Base-by-base conservation (phyloP, 2,797 vertebrate genomes). In the Semaprochilodus insignis region DNA sequence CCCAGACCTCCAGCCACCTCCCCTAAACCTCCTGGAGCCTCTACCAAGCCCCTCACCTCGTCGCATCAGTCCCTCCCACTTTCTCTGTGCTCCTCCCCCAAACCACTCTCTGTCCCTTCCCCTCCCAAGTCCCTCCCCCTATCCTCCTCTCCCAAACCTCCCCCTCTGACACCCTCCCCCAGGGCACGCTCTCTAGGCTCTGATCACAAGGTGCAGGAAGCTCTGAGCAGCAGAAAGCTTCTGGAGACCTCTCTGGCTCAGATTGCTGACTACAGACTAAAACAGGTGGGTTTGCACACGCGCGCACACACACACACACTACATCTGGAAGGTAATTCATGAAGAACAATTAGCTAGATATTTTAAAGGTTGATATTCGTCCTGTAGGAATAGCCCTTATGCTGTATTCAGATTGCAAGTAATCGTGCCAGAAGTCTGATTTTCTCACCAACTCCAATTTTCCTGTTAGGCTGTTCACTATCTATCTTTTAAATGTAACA, bases 61-160 rank as follows among this genome's bases (percentile, higher is more conserved):
- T 95, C 97, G 87, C 94, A 97, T 76, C 97, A 98, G 85, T 91
- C 96, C 88, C 95, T 96, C 87, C 93, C 93, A 74, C 91, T 95
- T 57, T 93, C 94, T 31, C 93, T 95, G 57, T 94, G 93, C 88
- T 94, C 94, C 70, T 95, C 93, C 91, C 95, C 96, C 63, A 99
- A 97, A 91, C 97, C 97, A 69, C 94, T 97, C 72, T 96, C 97
- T 36, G 96, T 99, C 91, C 96, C 97, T 85, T 97, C 96, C 85
- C 97, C 97, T 85, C 94, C 97, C 84, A 95, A 95, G 0, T 92
- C 95, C 90, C 96, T 97, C 91, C 96, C 96, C 19, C 85, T 93
- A 88, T 96, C 96, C 93, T 95, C 96, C 93, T 97, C 97, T 92
- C 95, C 97, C 83, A 97, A 97, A 89, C 91, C 92, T 51, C 92